Conservation (phyloP, 2,888 invertebrate genomes). For the Pachydiplax longipennis region DNA sequence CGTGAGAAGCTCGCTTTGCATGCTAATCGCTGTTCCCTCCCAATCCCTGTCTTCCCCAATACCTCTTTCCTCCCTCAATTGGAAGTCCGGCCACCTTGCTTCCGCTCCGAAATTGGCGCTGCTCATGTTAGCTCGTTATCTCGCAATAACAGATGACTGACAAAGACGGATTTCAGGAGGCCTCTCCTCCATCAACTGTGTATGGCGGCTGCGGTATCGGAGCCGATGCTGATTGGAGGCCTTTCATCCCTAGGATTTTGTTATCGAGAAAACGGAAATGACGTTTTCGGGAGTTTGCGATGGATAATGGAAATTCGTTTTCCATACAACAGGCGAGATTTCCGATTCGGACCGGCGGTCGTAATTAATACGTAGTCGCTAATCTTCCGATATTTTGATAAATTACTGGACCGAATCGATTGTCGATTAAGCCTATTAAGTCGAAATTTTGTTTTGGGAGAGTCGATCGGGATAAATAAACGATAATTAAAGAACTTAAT, state of each 20-base stretch:
- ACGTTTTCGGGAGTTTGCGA: constrained; percentile 1
- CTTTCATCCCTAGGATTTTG: neutral
- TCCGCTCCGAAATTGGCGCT: constrained; percentile 51
- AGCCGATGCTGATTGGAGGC: neutral
- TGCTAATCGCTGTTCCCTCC: constrained; percentile 18
- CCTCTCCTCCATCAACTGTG: neutral
- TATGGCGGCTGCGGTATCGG: neutral
- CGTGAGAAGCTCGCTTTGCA: constrained; percentile 34
- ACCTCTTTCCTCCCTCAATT: constrained; percentile 47
- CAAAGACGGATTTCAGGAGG: constrained; percentile 49
- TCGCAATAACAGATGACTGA: constrained; percentile 50
- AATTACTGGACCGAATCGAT: neutral
- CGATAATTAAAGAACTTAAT: too few species aligned
- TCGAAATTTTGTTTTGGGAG: too few species aligned
- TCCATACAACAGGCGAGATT: constrained; percentile 1
- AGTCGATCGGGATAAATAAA: too few species aligned
- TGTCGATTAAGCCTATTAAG: too few species aligned
- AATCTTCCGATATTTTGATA: neutral
- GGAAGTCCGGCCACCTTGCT: constrained; percentile 40
- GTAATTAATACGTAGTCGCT: neutral
- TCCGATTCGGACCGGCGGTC: neutral
- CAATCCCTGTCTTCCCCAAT: neutral
- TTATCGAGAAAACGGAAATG: constrained; percentile 1
- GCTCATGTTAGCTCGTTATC: constrained; percentile 50
- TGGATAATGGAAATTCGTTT: constrained; percentile 25